These are phyloP conservation scores for Arrhopalites spinosus DNA, from an alignment of 2,888 invertebrate species.

Conservation along the genomic window DNA sequence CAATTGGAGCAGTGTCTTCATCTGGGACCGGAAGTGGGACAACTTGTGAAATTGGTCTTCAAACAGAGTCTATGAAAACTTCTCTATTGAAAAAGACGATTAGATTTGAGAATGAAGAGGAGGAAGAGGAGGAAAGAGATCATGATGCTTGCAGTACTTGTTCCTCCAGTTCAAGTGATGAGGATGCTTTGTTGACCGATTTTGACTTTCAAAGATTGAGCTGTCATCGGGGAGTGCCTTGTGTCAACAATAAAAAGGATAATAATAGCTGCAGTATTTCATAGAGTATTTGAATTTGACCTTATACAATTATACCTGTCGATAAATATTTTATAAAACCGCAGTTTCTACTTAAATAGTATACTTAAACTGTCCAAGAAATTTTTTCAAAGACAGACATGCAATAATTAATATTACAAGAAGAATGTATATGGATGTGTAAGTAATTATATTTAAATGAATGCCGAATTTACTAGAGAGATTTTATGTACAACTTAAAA, in stretches of 20 bases:
- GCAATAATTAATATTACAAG: too few species aligned
- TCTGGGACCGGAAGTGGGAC: neutral
- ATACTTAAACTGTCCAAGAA: too few species aligned
- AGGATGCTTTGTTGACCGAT: conserved; percentile 10
- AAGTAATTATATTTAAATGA: too few species aligned
- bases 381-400: too few species aligned
- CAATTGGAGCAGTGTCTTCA: neutral
- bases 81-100: conserved; percentile 1
- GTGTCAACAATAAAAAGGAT: conserved; percentile 8
- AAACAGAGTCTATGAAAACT: neutral
- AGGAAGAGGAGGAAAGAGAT: neutral
- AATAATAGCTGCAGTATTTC: neutral
- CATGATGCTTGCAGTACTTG: conserved; percentile 37
- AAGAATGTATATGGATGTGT: too few species aligned
- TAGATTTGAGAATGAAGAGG: conserved; percentile 3
- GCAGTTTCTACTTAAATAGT: too few species aligned
- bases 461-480: too few species aligned
- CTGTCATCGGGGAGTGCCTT: neutral
- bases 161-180: conserved; percentile 26
- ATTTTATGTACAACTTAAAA: too few species aligned
- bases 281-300: neutral
- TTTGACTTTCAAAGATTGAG: conserved; percentile 6
- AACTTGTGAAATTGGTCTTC: conserved; percentile 6
- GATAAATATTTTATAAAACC: too few species aligned
- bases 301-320: too few species aligned